These are phyloP conservation scores for Phoebastria nigripes DNA, from an alignment of 2,797 vertebrate species.

Conservation along the genomic window DNA sequence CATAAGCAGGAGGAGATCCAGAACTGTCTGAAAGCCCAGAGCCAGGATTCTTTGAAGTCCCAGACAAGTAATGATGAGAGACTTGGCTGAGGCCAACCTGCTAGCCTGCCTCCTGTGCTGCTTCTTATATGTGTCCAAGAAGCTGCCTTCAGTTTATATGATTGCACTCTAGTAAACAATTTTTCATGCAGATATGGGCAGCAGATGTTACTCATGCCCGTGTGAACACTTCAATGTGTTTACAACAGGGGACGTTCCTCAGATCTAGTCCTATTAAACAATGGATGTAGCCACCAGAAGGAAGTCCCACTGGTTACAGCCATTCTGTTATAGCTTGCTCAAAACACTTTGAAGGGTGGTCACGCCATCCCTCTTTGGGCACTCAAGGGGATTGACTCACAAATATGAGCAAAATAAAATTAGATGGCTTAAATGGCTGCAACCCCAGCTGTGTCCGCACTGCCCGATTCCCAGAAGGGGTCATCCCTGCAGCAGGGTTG, in stretches of 20 bases:
- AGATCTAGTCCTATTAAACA: neutral
- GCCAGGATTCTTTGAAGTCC: neutral
- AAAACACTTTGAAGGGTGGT: conserved; percentile 13
- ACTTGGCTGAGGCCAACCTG: neutral
- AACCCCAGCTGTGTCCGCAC: conserved; percentile 32
- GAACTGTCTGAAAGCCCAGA: neutral
- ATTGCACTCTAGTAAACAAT: conserved; percentile 53
- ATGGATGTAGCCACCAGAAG: conserved; percentile 2
- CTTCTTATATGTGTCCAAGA: neutral
- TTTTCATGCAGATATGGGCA: conserved; percentile 51
- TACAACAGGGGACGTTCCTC: conserved; percentile 13
- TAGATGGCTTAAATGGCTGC: conserved; percentile 27
- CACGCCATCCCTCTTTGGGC: neutral
- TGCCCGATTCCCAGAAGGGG: neutral
- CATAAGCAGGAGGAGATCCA: neutral
- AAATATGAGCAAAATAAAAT: conserved; percentile 44
- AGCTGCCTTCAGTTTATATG: conserved; percentile 29
- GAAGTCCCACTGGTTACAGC: neutral
- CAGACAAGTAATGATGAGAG: neutral
- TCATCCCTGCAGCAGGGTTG: neutral
- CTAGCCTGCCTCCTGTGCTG: neutral
- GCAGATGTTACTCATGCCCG: conserved; percentile 61
- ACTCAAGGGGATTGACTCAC: conserved; percentile 16
- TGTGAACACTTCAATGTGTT: conserved; percentile 36
- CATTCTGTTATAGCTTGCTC: neutral